Percentiles rank a stretch among this genome's conserved stretches.
phyloP scores from a whole-genome alignment of 2,113 vertebrate species.

The Mixornis gularis region DNA sequence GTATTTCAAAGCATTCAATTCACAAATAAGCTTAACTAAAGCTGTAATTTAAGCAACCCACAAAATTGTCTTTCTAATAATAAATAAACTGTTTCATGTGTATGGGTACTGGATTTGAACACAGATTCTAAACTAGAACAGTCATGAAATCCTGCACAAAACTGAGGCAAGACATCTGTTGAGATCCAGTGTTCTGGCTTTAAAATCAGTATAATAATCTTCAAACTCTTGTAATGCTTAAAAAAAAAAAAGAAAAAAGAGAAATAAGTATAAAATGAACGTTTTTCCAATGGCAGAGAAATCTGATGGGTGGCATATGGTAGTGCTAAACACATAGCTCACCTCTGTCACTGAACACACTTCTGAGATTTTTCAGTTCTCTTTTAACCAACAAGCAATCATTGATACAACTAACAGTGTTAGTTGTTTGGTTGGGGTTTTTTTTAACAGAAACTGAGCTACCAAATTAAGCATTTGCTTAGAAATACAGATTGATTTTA shows the following conservation, averaged over 20 bases:
- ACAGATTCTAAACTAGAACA: slow-evolving; percentile 78
- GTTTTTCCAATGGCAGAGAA: background rate
- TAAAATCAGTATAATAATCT: slow-evolving; percentile 71
- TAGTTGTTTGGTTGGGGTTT: rapidly evolving
- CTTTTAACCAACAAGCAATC: background rate
- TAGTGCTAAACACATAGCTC: background rate
- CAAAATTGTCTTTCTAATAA: background rate
- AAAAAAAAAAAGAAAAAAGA: too few species aligned
- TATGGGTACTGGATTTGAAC: slow-evolving; percentile 70
- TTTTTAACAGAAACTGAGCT: background rate
- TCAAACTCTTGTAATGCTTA: slow-evolving; percentile 70
- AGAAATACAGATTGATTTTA: background rate
- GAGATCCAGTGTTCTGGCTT: slow-evolving; percentile 68
- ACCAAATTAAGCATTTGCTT: background rate
- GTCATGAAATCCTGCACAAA: slow-evolving; percentile 75
- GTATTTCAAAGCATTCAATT: background rate
- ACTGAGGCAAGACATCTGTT: slow-evolving; percentile 72
- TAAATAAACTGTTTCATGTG: background rate
- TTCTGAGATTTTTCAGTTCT: background rate
- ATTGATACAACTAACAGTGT: background rate
- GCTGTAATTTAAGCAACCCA: background rate
- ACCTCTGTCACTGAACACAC: background rate
- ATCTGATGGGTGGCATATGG: background rate
- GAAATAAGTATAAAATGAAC: background rate
- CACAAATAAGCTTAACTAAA: background rate